These are phyloP conservation scores for Chaetorhynchus papuensis DNA, from an alignment of 2,113 vertebrate genomes.

Conservation along the genomic window DNA sequence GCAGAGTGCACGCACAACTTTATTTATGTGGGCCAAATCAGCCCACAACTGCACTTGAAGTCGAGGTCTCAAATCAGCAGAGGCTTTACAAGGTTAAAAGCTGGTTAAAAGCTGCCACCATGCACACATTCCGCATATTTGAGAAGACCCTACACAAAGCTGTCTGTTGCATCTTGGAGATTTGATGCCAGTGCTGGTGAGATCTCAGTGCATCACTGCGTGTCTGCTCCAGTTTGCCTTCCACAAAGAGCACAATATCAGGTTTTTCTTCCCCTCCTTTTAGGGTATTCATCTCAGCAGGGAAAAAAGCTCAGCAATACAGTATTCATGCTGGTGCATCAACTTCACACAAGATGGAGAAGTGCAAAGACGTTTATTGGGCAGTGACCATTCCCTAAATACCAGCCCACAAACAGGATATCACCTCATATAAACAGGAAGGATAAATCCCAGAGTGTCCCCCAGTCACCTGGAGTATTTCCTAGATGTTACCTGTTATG, in stretches of 20 bases:
- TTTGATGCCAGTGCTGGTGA: background rate
- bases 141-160: background rate
- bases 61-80: background rate
- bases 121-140: background rate
- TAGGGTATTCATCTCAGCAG: background rate
- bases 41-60: background rate
- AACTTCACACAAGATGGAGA: no score
- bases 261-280: background rate
- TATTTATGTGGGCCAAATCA: background rate
- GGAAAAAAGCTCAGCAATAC: background rate
- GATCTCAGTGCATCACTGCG: no score
- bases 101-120: background rate
- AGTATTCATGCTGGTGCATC: no score
- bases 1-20: slow-evolving; percentile 12
- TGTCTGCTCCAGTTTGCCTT: background rate
- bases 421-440: no score
- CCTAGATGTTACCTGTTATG: no score
- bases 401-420: no score
- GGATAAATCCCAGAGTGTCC: no score
- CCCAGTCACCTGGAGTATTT: no score
- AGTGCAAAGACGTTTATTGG: no score
- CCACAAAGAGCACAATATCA: background rate
- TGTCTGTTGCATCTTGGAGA: background rate
- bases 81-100: background rate
- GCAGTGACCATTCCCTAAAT: no score